Evolutionary conservation across 2,888 invertebrate genomes (phyloP), one percentile per base, ranked within the genome.

Genomic region (Meganola albula): DNA sequence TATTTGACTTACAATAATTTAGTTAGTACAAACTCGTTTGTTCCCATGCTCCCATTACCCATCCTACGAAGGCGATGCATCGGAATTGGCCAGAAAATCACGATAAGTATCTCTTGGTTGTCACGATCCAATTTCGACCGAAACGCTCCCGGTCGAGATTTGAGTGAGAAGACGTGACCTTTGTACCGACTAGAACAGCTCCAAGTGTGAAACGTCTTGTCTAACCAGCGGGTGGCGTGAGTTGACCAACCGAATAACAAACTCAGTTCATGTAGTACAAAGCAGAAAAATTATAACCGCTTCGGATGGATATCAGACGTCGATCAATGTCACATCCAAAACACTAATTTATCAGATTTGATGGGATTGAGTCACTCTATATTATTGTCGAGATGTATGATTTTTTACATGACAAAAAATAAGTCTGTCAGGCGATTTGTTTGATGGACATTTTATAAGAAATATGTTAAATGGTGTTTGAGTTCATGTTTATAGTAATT

Each of bases 151-250:
- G 82, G 73, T 69, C 69, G 73, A 70, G 70, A 58, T 70, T 78
- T 79, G 82, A 84, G 83, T 83, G 82, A 83, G 74, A 65, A 73
- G 78, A 77, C 79, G 74, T 79, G 84, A 84, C 84, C 84, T 78
- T 62, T 79, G 69, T 62, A 53, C 69, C 56, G 60, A 58, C 57
- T 70, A 59, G 67, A 69, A 61, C 58, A 63, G 64, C 70, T 68
- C 62, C 66, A 68, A 83, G 84, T 85, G 85, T 85, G 80, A 85
- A 85, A 62, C 74, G 74, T 64, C 75, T 71, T 74, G 79, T 74
- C 65, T 52, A 58, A 68, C 58, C 83, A 83, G 84, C 83, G 77
- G 84, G 84, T 62, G 82, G 80, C 63, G 51, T 56, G 58, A 62
- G 61, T 58, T 70, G 68, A 70, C 68, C 71, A 67, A 59, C 48